Evolutionary conservation across 2,888 invertebrate species (phyloP), one percentile per base, ranked within the genome.

Genomic region (Cosmia trapezina): DNA sequence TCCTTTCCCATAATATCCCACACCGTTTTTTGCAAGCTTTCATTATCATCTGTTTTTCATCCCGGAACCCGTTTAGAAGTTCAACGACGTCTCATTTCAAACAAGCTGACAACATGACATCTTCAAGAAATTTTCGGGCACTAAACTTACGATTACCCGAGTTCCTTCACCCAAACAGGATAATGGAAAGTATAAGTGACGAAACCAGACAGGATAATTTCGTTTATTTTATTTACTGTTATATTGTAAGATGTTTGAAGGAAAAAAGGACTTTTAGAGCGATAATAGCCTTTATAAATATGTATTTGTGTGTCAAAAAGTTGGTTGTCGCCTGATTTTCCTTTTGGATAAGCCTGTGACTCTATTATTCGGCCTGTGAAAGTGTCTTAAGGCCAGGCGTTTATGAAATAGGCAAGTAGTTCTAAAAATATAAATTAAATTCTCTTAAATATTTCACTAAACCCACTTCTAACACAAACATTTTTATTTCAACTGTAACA

Each of bases 101-200:
- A 64, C 64, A 81, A 77, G 62, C 72, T 72, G 59, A 64, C 41
- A 67, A 72, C 61, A 56, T 43, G 57, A 63, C 54, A 28, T 81
- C 71, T 41, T 69, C 57, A 56, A 62, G 56, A 77, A 66, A 60
- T 66, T 56, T 60, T 60, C 69, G 63, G 72, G 45, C 60, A 71
- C 80, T 76, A 73, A 73, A 73, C 64, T 72, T 54, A 62, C 41
- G 64, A 70, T 84, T 73, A 72, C 59, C 59, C 4, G 28, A 72
- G 76, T 78, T 78, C 61, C 17, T 75, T 81, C 56, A 78, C 62
- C 68, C 60, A 51, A 53, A 61, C 60, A 54, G 74, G 70, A 74
- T 69, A 54, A 56, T 56, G 41, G 17, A 59, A 28, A 45, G 37
- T 67, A 33, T 59, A 65, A 64, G 19, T 54, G 53, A 56, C 22